Base-by-base conservation (phyloP, 2,888 invertebrate species). In the Cerceris rybyensis region DNA sequence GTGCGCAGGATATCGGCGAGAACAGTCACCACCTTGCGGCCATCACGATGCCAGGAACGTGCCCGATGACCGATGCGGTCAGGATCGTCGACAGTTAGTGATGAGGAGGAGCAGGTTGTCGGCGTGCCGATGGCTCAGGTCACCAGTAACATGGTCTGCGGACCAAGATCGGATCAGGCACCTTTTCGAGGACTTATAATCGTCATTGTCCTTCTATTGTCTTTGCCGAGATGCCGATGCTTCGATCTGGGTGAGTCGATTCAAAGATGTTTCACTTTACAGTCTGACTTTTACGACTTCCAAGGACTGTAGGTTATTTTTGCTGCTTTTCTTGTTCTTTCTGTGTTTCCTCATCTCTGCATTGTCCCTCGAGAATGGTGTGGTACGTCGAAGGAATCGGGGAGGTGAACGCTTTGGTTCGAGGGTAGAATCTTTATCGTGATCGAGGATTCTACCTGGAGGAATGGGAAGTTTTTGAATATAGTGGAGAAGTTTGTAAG, bases 61-160 rank as follows among this genome's bases (percentile, higher is more conserved):
- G 85, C 82, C 80, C 80, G 82, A 85, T 84, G 83, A 78, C 84
- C 86, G 78, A 80, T 78, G 80, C 75, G 82, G 80, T 86, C 80
- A 70, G 78, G 78, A 74, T 80, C 82, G 80, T 70, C 82, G 79
- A 84, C 85, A 86, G 87, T 86, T 87, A 86, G 85, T 88, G 89
- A 90, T 87, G 91, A 90, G 91, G 91, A 89, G 91, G 88, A 86
- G 81, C 85, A 83, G 86, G 87, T 88, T 85, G 84, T 87, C 82
- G 87, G 84, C 85, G 87, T 86, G 82, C 88, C 87, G 84, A 86
- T 87, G 84, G 84, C 85, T 85, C 77, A 83, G 87, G 84, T 85
- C 87, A 80, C 85, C 86, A 86, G 86, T 88, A 91, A 90, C 88
- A 92, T 92, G 92, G 84, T 84, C 83, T 87, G 86, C 85, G 85